phyloP scores from a whole-genome alignment of 2,888 invertebrate species.

The Cryptosula pallasiana region DNA sequence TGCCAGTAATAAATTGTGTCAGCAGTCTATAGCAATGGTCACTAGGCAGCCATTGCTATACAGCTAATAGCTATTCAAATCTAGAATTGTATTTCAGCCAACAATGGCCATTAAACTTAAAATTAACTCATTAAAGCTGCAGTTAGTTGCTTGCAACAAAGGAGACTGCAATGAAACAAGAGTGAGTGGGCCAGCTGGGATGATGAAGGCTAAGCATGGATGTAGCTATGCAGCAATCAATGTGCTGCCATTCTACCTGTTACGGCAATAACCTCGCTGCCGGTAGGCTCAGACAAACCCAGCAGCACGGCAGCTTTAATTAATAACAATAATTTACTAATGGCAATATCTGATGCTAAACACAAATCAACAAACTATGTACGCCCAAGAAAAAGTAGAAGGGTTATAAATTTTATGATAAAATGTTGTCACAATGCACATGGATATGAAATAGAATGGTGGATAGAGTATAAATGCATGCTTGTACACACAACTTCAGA shows the following conservation, averaged over 20 bases:
- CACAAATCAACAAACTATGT: too few species aligned
- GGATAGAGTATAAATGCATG: too few species aligned
- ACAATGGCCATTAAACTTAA: neutral
- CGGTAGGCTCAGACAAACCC: neutral
- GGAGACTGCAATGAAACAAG: neutral
- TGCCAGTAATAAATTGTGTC: neutral
- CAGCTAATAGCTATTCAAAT: neutral
- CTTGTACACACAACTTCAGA: too few species aligned
- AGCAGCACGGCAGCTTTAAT: too few species aligned
- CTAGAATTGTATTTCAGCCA: neutral
- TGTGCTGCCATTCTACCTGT: neutral
- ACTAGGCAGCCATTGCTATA: neutral
- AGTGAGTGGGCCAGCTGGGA: neutral
- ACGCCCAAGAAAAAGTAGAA: too few species aligned
- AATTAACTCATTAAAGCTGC: conserved; percentile 20
- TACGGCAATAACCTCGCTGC: neutral
- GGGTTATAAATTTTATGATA: too few species aligned
- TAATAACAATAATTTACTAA: too few species aligned
- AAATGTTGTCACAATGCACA: too few species aligned
- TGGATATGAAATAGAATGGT: too few species aligned
- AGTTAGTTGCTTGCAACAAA: neutral
- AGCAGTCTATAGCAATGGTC: neutral
- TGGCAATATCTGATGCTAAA: too few species aligned
- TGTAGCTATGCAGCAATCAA: neutral
- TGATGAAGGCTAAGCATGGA: neutral